phyloP scores from a whole-genome alignment of 2,797 vertebrate genomes.

The Tokudaia muenninki region DNA sequence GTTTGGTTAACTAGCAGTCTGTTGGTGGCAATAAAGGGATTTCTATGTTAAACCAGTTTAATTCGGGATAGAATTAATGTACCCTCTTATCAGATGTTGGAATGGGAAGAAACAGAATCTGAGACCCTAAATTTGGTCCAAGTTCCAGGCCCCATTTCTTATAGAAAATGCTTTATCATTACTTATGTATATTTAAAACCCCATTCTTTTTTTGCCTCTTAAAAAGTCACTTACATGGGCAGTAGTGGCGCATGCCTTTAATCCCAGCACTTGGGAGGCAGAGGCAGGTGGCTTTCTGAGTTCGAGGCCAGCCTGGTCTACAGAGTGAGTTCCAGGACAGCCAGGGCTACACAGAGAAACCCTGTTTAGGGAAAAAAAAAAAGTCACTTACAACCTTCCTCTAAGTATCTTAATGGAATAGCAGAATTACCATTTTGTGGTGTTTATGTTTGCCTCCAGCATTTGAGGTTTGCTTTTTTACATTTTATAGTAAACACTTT shows the following conservation, averaged over 20 bases:
- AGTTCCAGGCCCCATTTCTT: slow-evolving; percentile 18
- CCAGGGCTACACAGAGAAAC: too few relatives aligned
- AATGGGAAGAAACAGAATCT: not conserved
- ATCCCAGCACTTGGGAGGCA: too few relatives aligned
- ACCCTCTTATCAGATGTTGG: not conserved
- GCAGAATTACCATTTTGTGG: not conserved
- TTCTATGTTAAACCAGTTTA: not conserved
- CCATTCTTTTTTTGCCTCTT: not conserved
- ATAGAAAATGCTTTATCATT: not conserved
- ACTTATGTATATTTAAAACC: not conserved
- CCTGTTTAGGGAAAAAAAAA: not conserved
- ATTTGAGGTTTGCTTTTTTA: slow-evolving; percentile 54
- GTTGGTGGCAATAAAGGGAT: not conserved
- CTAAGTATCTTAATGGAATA: not conserved
- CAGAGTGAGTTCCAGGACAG: too few relatives aligned
- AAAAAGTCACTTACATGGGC: not conserved
- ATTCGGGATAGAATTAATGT: not conserved
- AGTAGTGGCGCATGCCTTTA: too few relatives aligned
- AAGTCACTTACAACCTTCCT: not conserved
- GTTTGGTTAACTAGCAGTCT: not conserved
- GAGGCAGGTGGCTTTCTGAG: too few relatives aligned
- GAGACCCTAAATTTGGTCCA: not conserved
- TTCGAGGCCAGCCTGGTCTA: too few relatives aligned
- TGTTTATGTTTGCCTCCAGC: slow-evolving; percentile 22
- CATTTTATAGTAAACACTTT: not conserved